Conservation (phyloP, 1,140 invertebrate genomes). For the Schmidtea mediterranea region DNA sequence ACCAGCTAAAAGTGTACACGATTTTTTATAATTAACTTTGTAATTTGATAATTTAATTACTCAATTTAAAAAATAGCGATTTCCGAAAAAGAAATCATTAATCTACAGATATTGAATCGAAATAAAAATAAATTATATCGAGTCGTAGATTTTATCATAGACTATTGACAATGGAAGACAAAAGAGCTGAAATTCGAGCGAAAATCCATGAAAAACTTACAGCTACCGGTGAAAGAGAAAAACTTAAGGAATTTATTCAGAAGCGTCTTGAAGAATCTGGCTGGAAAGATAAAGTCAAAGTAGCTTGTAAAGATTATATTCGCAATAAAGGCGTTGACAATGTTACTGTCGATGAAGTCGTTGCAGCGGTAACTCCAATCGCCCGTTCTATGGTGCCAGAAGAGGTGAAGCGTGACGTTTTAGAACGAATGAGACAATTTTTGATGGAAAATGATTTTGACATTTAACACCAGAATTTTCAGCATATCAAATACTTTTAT, state of each 20-base stretch:
- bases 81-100: no score
- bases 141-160: no score
- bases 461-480: no score
- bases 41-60: no score
- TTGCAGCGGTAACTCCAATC: slow-evolving; percentile 48
- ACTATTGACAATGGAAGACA: no score
- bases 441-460: no score
- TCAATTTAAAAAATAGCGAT: no score
- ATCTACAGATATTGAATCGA: no score
- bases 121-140: no score
- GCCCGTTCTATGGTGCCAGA: slow-evolving; percentile 53
- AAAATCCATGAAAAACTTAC: slow-evolving; percentile 25
- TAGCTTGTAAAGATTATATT: slow-evolving; percentile 44
- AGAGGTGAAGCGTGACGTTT: slow-evolving; percentile 55
- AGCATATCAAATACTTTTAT: no score
- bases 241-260: slow-evolving; percentile 50
- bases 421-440: slow-evolving; percentile 49
- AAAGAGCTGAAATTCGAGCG: slow-evolving; percentile 25
- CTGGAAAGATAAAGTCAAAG: slow-evolving; percentile 57
- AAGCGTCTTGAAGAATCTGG: slow-evolving; percentile 55
- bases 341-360: slow-evolving; percentile 51
- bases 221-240: slow-evolving; percentile 31
- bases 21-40: no score
- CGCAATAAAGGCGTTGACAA: slow-evolving; percentile 43
- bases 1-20: no score